Base-by-base conservation (phyloP, 2,113 vertebrate genomes). In the Corythoichthys haematopterus region DNA sequence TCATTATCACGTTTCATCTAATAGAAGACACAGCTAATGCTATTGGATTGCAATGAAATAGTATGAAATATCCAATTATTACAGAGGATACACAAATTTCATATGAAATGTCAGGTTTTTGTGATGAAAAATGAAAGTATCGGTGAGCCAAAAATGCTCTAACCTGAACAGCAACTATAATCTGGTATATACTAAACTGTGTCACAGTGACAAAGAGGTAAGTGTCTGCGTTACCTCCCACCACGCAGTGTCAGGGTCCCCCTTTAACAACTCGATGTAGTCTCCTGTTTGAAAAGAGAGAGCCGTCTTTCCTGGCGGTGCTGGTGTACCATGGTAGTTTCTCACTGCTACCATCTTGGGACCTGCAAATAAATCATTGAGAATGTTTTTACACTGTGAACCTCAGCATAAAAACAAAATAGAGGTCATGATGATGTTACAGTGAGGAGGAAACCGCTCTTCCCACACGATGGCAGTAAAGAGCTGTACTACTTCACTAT, bases 271-370 rank as follows among this genome's bases (percentile, higher is more conserved):
- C 89, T 99, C 97, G 0, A 99, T 95, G 66, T 96, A 92, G 0
- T 99, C 97, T 13, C 97, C 97, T 0, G 85, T 93, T 74, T 98
- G 97, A 50, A 99, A 96, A 0, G 92, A 93, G 40, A 99, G 91
- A 6, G 92, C 90, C 0, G 91, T 89, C 64, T 97, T 98, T 63
- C 94, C 94, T 0, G 92, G 91, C 0, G 95, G 94, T 0, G 93
- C 86, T 0, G 96, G 96, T 40, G 87, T 94, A 2, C 97, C 97
- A 0, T 95, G 94, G 82, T 98, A 99, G 81, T 94, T 96, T 88
- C 95, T 95, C 55, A 97, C 85, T 0, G 94, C 96, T 76, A 98
- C 94, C 96, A 99, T 99, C 87, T 94, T 98, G 62, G 97, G 97
- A 79, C 97, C 97, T 99, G 70, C n/a, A 66, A 20, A 65, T 38